Evolutionary conservation across 1,140 invertebrate species (phyloP), one percentile per base, ranked within the genome.

Genomic region (Drepana arcuata): DNA sequence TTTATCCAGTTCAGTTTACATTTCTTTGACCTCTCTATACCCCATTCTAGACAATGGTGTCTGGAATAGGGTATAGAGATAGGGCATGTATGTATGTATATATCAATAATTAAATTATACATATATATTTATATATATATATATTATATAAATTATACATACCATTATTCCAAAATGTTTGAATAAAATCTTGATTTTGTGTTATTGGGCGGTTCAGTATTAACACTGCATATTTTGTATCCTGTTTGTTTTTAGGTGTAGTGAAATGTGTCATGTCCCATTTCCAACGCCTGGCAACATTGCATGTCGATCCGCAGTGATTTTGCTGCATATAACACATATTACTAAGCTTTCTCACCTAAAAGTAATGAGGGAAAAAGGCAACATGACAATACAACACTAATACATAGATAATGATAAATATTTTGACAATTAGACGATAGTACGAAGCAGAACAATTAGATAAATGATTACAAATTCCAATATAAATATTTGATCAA

Each of bases 101-200:
- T n/a, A n/a, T n/a, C n/a, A n/a, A n/a, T n/a, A n/a, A n/a, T n/a
- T n/a, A n/a, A n/a, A n/a, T n/a, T n/a, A n/a, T n/a, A n/a, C n/a
- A n/a, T n/a, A n/a, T n/a, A n/a, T n/a, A n/a, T n/a, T n/a, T n/a
- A n/a, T n/a, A n/a, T n/a, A n/a, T n/a, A n/a, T n/a, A n/a, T n/a
- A n/a, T n/a, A n/a, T n/a, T n/a, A n/a, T n/a, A n/a, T n/a, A n/a
- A n/a, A n/a, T n/a, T n/a, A n/a, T n/a, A n/a, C 43, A 56, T 42
- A 78, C 73, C 73, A 51, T 68, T 66, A 53, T 78, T 73, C 77
- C 77, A 81, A 29, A 81, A 51, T 4, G 47, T 45, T 18, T 46
- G 59, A 0, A 81, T 44, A 42, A 75, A 68, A 4, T 48, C 45
- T 13, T 45, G 33, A 28, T 56, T 67, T 33, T 73, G 72, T 16